Percentiles rank a stretch among this genome's conserved stretches.
phyloP scores from a whole-genome alignment of 1,140 invertebrate species.

The Caenorhabditis inopinata region DNA sequence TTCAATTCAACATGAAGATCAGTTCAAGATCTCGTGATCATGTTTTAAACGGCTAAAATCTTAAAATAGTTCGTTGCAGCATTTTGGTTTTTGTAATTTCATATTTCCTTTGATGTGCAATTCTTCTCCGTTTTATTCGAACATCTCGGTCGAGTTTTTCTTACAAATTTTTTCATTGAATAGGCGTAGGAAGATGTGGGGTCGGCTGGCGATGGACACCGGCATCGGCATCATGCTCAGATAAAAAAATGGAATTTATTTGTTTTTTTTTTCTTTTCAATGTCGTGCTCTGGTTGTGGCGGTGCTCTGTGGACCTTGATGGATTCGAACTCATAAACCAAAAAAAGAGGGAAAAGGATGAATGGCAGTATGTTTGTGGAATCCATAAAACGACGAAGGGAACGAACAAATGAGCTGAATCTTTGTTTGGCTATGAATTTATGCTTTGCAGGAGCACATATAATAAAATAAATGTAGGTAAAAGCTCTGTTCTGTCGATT shows the following conservation, averaged over 20 bases:
- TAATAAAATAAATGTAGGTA: not conserved
- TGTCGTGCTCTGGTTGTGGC: not conserved
- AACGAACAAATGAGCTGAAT: slow-evolving; percentile 31
- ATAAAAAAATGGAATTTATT: slow-evolving; percentile 31
- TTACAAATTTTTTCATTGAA: slow-evolving; percentile 27
- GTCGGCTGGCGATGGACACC: not conserved
- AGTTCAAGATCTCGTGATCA: not conserved
- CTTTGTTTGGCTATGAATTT: slow-evolving; percentile 10
- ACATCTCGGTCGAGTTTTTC: slow-evolving; percentile 10
- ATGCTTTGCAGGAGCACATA: not conserved
- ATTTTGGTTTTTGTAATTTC: not conserved
- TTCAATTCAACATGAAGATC: not conserved
- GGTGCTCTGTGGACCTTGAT: slow-evolving; percentile 27
- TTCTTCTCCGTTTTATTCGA: not conserved
- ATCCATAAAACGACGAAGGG: slow-evolving; percentile 21
- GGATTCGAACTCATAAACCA: slow-evolving; percentile 32
- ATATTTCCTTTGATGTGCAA: not conserved
- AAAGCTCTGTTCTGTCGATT: not conserved
- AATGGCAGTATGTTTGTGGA: not conserved
- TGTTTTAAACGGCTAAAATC: slow-evolving; percentile 23
- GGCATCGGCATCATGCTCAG: slow-evolving; percentile 22
- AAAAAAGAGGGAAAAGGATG: slow-evolving; percentile 7
- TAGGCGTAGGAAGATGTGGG: not conserved
- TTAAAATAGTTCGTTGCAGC: not conserved
- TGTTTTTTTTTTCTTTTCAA: not conserved